These are phyloP conservation scores for Opisthocomus hoazin DNA, from an alignment of 2,113 vertebrate species.

Conservation along the genomic window DNA sequence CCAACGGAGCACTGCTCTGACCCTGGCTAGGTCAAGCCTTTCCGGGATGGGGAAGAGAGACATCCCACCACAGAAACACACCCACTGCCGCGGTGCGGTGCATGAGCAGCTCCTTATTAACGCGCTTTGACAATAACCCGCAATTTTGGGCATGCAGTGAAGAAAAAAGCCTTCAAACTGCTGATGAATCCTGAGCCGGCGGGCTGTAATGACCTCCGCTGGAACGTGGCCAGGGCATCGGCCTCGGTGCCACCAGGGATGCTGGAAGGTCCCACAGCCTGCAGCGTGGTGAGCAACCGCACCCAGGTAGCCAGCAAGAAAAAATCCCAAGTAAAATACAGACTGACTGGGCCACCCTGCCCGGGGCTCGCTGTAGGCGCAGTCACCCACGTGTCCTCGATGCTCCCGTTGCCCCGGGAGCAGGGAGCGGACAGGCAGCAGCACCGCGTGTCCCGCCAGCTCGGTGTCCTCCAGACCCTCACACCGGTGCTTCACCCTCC, in stretches of 20 bases:
- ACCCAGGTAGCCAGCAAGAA: background rate
- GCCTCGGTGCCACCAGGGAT: background rate
- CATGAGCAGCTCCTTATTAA: background rate
- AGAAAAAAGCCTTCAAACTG: background rate
- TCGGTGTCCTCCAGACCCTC: background rate
- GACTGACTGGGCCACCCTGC: background rate
- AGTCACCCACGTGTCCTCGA: fast-evolving
- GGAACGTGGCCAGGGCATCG: background rate
- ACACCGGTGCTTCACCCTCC: fast-evolving
- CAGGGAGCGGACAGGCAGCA: background rate
- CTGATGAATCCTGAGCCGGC: background rate
- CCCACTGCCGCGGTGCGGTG: background rate
- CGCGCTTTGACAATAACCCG: background rate
- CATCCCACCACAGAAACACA: background rate
- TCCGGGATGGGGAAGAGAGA: background rate
- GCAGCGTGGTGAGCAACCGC: background rate
- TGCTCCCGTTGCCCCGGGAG: fast-evolving
- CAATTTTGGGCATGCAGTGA: background rate
- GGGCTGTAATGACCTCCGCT: background rate
- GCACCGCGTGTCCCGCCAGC: background rate
- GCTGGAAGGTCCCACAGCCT: background rate
- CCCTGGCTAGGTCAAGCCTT: background rate
- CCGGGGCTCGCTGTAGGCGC: fast-evolving
- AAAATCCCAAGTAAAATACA: background rate
- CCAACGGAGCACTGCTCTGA: background rate